Evolutionary conservation across 2,113 vertebrate species (phyloP).

Genomic region (Phyllopteryx taeniolatus): DNA sequence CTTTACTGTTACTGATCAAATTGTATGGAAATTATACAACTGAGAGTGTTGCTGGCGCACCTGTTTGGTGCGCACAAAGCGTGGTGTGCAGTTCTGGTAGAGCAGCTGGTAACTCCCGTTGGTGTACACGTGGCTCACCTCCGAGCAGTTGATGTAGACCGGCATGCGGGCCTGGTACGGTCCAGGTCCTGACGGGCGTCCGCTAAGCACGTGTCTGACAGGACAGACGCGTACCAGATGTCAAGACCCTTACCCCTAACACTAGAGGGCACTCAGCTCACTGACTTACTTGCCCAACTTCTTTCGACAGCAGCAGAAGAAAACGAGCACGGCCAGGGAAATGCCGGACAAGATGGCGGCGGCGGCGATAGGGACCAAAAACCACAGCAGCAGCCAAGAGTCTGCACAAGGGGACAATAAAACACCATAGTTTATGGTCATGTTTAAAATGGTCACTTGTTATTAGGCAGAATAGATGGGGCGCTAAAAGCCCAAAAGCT

Average conservation of each 20-base stretch:
- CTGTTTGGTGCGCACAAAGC: conserved; percentile 71
- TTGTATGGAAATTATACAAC: too few relatives aligned
- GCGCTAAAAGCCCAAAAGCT: too few relatives aligned
- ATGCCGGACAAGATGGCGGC: conserved; percentile 33
- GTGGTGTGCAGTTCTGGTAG: conserved; percentile 77
- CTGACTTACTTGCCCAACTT: conserved; percentile 53
- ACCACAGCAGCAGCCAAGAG: conserved; percentile 34
- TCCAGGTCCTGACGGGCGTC: conserved; percentile 24
- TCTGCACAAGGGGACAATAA: conserved; percentile 8
- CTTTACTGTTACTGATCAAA: too few relatives aligned
- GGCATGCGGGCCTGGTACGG: conserved; percentile 68
- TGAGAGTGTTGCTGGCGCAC: conserved; percentile 35
- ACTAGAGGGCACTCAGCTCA: background rate
- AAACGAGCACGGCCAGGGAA: conserved; percentile 32
- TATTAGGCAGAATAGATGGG: too few relatives aligned
- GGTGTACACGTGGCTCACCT: conserved; percentile 74
- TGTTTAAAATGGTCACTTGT: too few relatives aligned
- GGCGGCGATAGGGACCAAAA: conserved; percentile 47
- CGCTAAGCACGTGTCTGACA: conserved; percentile 42
- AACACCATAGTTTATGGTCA: background rate
- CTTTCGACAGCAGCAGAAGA: conserved; percentile 43
- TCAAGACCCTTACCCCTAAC: background rate
- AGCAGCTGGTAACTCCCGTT: conserved; percentile 79
- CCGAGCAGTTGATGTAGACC: conserved; percentile 76
- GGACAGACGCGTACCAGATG: background rate